These are phyloP conservation scores for Isichthys henryi DNA, from an alignment of 2,113 vertebrate species.

Conservation along the genomic window DNA sequence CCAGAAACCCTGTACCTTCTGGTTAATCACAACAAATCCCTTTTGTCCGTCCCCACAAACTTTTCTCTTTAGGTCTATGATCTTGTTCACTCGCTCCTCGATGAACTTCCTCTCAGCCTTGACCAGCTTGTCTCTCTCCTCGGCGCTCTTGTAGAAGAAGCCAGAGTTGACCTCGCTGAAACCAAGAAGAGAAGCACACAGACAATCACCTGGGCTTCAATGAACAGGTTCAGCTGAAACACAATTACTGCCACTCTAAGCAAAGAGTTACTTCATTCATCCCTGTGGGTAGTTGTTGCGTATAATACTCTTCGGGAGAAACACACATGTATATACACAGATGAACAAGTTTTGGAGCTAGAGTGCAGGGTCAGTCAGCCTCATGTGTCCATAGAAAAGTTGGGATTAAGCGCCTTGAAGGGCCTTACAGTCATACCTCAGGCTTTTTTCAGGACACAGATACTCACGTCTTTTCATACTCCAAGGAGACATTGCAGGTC, in stretches of 20 bases:
- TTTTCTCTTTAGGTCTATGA: slow-evolving; percentile 80
- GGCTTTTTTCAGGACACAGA: too few relatives aligned
- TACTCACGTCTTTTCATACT: slow-evolving; percentile 91
- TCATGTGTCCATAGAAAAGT: background rate
- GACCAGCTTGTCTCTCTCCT: slow-evolving; percentile 87
- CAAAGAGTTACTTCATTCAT: background rate
- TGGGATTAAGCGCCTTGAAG: background rate
- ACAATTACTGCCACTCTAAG: background rate
- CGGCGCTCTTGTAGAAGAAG: slow-evolving; percentile 96
- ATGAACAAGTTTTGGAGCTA: background rate
- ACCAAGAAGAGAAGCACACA: background rate
- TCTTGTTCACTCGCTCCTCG: slow-evolving; percentile 89
- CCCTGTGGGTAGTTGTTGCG: background rate
- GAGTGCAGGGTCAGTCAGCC: background rate
- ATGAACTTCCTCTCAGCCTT: slow-evolving; percentile 93
- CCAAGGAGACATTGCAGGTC: slow-evolving; percentile 89
- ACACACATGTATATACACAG: background rate
- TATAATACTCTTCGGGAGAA: background rate
- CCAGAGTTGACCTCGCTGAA: slow-evolving; percentile 91
- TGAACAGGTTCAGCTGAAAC: background rate
- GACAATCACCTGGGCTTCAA: background rate
- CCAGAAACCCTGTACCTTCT: slow-evolving; percentile 70
- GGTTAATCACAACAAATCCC: slow-evolving; percentile 92
- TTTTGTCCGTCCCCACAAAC: slow-evolving; percentile 77
- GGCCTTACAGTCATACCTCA: background rate